A percentile compares a stretch with the other conserved stretches of the same genome.
phyloP scores from a whole-genome alignment of 2,888 invertebrate genomes.

The Nipponacmea schrenckii region DNA sequence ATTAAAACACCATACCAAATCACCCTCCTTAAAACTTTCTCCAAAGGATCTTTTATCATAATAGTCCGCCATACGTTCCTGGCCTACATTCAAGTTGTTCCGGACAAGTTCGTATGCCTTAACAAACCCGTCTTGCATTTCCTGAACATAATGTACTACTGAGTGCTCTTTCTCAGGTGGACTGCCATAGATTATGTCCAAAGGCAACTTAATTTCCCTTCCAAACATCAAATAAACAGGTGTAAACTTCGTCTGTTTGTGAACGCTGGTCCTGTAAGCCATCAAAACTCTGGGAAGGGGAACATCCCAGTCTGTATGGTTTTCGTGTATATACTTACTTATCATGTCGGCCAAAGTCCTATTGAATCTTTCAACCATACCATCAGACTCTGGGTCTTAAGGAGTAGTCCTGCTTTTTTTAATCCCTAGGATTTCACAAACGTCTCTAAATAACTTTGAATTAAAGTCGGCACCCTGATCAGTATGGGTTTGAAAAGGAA shows the following conservation, averaged over 20 bases:
- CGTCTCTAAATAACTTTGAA: slow-evolving; percentile 7
- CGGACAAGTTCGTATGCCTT: slow-evolving; percentile 1
- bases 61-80: background rate
- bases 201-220: background rate
- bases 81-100: background rate
- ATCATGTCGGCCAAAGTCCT: background rate
- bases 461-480: slow-evolving; percentile 3
- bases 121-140: background rate
- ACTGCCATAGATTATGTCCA: background rate
- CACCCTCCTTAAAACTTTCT: background rate
- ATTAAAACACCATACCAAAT: slow-evolving; percentile 5
- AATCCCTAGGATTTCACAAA: background rate
- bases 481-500: background rate
- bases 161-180: background rate
- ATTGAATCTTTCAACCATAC: slow-evolving; percentile 1
- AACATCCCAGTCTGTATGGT: slow-evolving; percentile 9
- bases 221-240: slow-evolving; percentile 1
- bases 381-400: slow-evolving; percentile 6
- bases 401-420: too few species aligned
- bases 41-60: background rate
- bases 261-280: slow-evolving; percentile 2
- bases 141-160: too few species aligned
- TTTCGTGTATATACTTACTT: background rate
- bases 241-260: too few species aligned
- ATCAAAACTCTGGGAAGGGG: slow-evolving; percentile 7